These are phyloP conservation scores for Sinocyclocheilus anophthalmus DNA, from an alignment of 2,113 vertebrate genomes.

Conservation along the genomic window DNA sequence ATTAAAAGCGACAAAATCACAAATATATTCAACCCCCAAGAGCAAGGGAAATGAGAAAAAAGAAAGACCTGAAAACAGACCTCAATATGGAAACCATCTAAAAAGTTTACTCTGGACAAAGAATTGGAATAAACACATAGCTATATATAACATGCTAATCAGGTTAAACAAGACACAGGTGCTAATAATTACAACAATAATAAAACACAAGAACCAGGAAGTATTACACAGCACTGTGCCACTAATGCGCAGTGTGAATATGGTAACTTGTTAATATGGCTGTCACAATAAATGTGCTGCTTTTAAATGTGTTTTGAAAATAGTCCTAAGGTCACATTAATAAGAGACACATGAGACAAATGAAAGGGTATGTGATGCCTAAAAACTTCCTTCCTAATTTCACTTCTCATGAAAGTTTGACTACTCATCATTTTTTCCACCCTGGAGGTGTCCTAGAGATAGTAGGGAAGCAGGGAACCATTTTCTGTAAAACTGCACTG, in stretches of 20 bases:
- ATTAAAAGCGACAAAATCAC: background rate
- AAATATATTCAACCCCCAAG: background rate
- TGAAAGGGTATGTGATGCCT: background rate
- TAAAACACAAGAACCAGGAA: conserved; percentile 12
- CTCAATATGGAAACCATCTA: conserved; percentile 30
- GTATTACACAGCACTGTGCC: background rate
- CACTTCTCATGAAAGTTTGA: background rate
- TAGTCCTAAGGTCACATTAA: background rate
- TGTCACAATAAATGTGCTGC: too few relatives aligned
- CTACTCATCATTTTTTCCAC: background rate
- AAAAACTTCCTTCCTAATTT: background rate
- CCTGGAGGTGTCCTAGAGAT: too few relatives aligned
- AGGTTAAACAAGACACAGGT: conserved; percentile 21
- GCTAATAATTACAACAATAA: background rate
- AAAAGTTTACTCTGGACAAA: conserved; percentile 9
- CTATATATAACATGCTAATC: conserved; percentile 26
- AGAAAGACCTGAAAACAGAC: background rate
- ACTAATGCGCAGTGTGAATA: background rate
- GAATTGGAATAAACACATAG: background rate
- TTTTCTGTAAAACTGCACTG: background rate
- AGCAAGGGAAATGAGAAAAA: too few relatives aligned
- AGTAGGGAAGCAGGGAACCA: background rate
- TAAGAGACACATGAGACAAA: background rate
- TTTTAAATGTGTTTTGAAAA: background rate
- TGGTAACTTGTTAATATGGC: too few relatives aligned